Base-by-base conservation (phyloP, 2,888 invertebrate species). In the Xestia ashworthii region DNA sequence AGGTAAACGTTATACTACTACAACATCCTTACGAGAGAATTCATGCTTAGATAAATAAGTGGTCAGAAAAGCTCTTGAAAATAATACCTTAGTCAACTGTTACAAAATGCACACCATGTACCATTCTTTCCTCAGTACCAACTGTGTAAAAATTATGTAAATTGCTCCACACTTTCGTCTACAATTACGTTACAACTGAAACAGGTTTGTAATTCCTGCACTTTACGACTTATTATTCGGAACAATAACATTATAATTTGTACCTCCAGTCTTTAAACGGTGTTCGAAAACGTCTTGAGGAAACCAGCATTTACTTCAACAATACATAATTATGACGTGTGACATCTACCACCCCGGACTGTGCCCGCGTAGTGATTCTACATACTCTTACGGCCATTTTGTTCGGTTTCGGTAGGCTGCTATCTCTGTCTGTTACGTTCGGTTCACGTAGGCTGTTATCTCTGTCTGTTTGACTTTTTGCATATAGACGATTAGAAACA, bases 71-170 rank as follows among this genome's bases (percentile, higher is more conserved):
- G 11, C n/a, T 71, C 16, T 25, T 16, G 0, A 41, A 16, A 64
- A 41, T 70, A 41, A 22, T 9, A 46, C n/a, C 5, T 5, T 44
- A 32, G 16, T n/a, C 3, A 9, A 19, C 32, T 38, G 22, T 0
- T 6, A n/a, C 16, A 58, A 25, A 16, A 62, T 16, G 48, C n/a
- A 14, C 6, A 3, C 1, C 3, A 11, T 46, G 12, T 22, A 25
- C 25, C 5, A 75, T 48, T 32, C 62, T 53, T 67, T 19, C 5
- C 14, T 46, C 38, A 5, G 4, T 50, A 0, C 3, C 16, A 25
- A 53, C 53, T 74, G 14, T 32, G 11, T 14, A 19, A n/a, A 38
- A 71, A 77, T 41, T 50, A 48, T 44, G 16, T 46, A 73, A 80
- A 53, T 22, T 72, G 19, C 12, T 16, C 16, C 5, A 46, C 50